Base-by-base conservation (phyloP, 2,797 vertebrate genomes). In the Okamejei kenojei region DNA sequence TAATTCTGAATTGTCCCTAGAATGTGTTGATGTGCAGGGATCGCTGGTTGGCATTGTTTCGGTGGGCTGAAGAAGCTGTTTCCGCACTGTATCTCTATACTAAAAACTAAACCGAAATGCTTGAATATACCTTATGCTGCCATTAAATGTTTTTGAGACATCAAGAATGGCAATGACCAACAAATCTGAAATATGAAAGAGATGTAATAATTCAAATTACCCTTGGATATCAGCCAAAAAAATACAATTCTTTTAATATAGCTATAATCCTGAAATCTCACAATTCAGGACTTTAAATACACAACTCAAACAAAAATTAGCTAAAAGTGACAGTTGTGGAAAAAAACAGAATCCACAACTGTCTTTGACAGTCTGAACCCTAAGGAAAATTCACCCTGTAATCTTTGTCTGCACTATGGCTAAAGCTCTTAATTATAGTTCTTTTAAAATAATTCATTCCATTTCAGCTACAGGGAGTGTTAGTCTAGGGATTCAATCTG, bases 391-490 rank as follows among this genome's bases (percentile, higher is more conserved):
- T 74, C 23, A 13, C 90, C 45, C 90, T 74, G 11, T 73, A 76
- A 76, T 92, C 32, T 74, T 71, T 74, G 65, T 92, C 68, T 92
- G 71, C 32, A 92, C 71, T 13, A 23, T 76, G 90, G 90, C 90
- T 92, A 74, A 92, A 92, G 21, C 90, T 76, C 23, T 74, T 92
- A 92, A 92, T 73, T 92, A 92, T 58, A 92, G 35, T 92, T 73
- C 71, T 21, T 76, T 45, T 92, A 92, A 54, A 92, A 74, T 23
- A 71, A 71, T 54, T 92, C 7, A 76, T 92, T 92, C 35, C 71
- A 92, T 9, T 54, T 92, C 29, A 76, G 63, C 90, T 92, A 6
- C 21, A 74, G 68, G 32, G 90, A 74, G 71, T 45, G 90, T 92
- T 76, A 92, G 71, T 29, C 71, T 92, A 5, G 7, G 71, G 90